phyloP scores from a whole-genome alignment of 1,140 invertebrate genomes.

The Monochamus saltuarius region DNA sequence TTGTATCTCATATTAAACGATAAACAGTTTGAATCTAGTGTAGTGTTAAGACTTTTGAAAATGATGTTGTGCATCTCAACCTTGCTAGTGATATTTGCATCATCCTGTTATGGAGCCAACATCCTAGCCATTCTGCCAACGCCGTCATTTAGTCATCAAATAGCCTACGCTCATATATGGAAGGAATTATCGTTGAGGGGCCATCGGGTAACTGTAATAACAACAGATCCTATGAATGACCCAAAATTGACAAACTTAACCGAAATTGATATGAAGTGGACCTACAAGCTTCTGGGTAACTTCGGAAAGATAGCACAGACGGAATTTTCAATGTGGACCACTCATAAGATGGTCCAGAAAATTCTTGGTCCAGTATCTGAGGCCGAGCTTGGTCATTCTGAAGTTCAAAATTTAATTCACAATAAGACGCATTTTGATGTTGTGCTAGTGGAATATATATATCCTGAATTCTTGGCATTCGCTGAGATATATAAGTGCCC shows the following conservation, averaged over 20 bases:
- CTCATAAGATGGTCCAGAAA: too few relatives aligned
- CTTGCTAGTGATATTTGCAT: too few relatives aligned
- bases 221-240: constrained; percentile 34
- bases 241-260: constrained; percentile 30
- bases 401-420: neutral
- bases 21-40: too few relatives aligned
- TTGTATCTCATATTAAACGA: too few relatives aligned
- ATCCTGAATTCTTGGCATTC: constrained; percentile 35
- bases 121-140: constrained; percentile 57
- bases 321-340: too few relatives aligned
- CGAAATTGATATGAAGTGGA: constrained; percentile 30
- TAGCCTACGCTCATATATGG: constrained; percentile 49
- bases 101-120: constrained; percentile 28
- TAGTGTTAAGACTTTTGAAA: too few relatives aligned
- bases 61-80: too few relatives aligned
- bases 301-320: neutral
- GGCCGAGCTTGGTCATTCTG: neutral
- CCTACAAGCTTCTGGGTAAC: constrained; percentile 2
- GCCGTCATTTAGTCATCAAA: constrained; percentile 56
- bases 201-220: constrained; percentile 35
- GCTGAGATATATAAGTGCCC: constrained; percentile 1
- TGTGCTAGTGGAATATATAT: neutral
- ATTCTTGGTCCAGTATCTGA: too few relatives aligned
- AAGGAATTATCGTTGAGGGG: constrained; percentile 38
- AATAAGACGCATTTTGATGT: neutral